phyloP scores from a whole-genome alignment of 2,797 vertebrate species.

The Sardinella longiceps region DNA sequence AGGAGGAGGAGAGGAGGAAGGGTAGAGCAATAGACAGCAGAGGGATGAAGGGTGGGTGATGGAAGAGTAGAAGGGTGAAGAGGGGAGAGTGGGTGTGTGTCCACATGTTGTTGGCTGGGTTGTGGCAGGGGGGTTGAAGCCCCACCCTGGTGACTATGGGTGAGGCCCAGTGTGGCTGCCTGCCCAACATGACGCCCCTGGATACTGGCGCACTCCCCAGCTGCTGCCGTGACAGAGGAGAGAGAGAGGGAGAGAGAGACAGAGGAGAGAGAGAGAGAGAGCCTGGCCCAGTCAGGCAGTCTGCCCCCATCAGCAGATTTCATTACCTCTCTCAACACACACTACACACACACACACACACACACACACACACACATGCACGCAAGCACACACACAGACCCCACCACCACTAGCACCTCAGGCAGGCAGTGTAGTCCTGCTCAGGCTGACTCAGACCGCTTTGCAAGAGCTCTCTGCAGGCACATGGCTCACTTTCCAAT shows the following conservation, averaged over 20 bases:
- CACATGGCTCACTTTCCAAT: slow-evolving; percentile 65
- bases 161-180: neutral
- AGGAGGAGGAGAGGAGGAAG: too few species aligned
- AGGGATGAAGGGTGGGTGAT: slow-evolving; percentile 21
- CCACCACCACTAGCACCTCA: neutral
- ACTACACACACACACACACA: neutral
- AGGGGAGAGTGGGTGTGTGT: neutral
- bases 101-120: neutral
- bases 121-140: slow-evolving; percentile 23
- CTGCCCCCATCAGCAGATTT: slow-evolving; percentile 50
- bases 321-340: slow-evolving; percentile 39
- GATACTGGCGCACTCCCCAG: slow-evolving; percentile 5
- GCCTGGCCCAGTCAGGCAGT: slow-evolving; percentile 42
- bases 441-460: slow-evolving; percentile 42
- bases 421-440: neutral
- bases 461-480: slow-evolving; percentile 51
- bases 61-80: neutral
- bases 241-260: too few species aligned
- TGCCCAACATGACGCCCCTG: neutral
- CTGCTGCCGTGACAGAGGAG: neutral
- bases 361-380: neutral
- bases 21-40: neutral
- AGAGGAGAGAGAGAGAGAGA: too few species aligned
- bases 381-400: neutral
- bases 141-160: neutral